phyloP scores from a whole-genome alignment of 2,888 invertebrate species.

The Caenorhabditis sp. region DNA sequence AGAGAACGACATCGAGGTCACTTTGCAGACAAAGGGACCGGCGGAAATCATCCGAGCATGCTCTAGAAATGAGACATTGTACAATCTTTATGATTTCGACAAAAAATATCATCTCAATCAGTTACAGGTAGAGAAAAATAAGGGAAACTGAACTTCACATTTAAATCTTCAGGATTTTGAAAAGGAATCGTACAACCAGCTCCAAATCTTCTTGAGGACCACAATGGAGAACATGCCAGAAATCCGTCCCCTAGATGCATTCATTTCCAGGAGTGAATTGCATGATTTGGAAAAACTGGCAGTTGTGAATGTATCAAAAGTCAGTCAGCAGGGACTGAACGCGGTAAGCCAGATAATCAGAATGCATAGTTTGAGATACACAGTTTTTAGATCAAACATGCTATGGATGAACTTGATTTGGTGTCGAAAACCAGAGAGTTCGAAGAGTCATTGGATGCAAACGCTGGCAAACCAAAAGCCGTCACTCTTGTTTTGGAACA shows the following conservation, averaged over 20 bases:
- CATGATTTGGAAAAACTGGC: conserved; percentile 60
- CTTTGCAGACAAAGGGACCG: conserved; percentile 63
- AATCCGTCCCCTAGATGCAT: conserved; percentile 49
- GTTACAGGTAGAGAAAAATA: conserved; percentile 50
- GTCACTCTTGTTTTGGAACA: conserved; percentile 67
- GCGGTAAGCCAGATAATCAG: conserved; percentile 52
- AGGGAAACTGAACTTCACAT: neutral
- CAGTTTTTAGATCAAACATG: conserved; percentile 62
- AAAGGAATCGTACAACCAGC: conserved; percentile 59
- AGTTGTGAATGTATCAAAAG: conserved; percentile 63
- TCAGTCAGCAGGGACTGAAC: conserved; percentile 58
- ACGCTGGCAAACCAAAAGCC: conserved; percentile 63
- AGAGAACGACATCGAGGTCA: conserved; percentile 48
- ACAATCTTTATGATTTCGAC: conserved; percentile 75
- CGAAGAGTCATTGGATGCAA: conserved; percentile 57
- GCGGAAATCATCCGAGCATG: conserved; percentile 75
- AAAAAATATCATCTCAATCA: conserved; percentile 72
- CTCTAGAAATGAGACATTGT: conserved; percentile 73
- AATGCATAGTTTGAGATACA: too few relatives aligned
- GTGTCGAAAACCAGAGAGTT: conserved; percentile 59
- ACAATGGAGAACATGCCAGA: conserved; percentile 61
- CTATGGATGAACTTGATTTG: conserved; percentile 65
- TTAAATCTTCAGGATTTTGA: conserved; percentile 59
- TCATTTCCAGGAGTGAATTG: conserved; percentile 53
- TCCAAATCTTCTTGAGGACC: conserved; percentile 55